phyloP scores from a whole-genome alignment of 2,113 vertebrate species.

The Pristiophorus japonicus region DNA sequence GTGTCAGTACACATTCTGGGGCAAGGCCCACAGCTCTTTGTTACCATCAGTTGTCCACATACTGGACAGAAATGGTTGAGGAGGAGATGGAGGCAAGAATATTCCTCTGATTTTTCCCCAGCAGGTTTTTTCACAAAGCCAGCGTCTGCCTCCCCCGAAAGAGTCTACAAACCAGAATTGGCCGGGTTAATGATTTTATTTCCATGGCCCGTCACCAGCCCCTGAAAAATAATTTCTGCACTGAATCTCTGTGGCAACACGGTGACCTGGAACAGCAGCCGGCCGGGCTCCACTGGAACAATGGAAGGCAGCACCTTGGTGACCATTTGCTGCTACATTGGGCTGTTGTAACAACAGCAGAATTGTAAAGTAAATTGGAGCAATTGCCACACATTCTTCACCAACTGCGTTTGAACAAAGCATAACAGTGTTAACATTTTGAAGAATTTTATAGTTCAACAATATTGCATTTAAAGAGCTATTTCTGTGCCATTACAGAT shows the following conservation, averaged over 20 bases:
- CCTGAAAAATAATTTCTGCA: background rate
- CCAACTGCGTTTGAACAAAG: constrained; percentile 22
- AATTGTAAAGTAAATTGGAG: background rate
- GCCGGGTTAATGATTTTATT: background rate
- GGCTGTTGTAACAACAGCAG: constrained; percentile 1
- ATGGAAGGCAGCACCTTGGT: background rate
- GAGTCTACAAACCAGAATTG: background rate
- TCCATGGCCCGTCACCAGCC: background rate
- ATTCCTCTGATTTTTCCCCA: background rate
- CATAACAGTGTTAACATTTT: constrained; percentile 27
- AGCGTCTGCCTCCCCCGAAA: no score
- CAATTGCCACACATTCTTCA: constrained; percentile 16
- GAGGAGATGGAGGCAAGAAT: background rate
- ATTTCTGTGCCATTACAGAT: constrained; percentile 35
- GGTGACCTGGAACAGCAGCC: background rate
- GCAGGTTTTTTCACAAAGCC: background rate
- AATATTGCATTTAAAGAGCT: constrained; percentile 6
- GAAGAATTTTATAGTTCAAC: constrained; percentile 22
- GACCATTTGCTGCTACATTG: background rate
- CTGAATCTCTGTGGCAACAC: background rate
- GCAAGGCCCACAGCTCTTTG: no score
- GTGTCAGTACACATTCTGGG: background rate
- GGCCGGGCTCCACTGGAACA: background rate
- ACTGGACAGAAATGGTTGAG: background rate
- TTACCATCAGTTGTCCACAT: background rate